Base-by-base conservation (phyloP, 2,797 vertebrate species). In the Bovichtus variegatus region DNA sequence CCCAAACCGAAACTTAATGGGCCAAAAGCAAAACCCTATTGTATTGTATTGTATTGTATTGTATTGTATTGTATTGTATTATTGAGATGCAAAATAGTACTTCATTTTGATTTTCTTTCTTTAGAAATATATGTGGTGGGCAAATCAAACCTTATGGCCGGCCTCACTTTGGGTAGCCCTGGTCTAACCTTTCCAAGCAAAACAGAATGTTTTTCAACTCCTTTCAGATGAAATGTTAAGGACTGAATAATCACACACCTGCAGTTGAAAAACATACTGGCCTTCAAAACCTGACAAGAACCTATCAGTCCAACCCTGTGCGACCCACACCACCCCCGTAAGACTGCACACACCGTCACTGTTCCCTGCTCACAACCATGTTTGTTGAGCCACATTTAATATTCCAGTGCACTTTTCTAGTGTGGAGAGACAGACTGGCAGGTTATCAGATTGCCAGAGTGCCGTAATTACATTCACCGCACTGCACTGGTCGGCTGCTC, bases 391-490 rank as follows among this genome's bases (percentile, higher is more conserved):
- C 80, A 59, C 75, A 81, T 91, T 90, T 91, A 87, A 93, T 93
- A 91, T 92, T 87, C 85, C 76, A 18, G 74, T 79, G 82, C 86
- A 86, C 82, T 91, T 88, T 91, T 72, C 83, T 19, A 7, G 73
- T 71, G 91, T 82, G 89, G 92, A 93, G 88, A 91, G 92, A 91
- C 79, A 67, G 89, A 91, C 83, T 86, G 90, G 87, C 90, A 86
- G 86, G 87, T 93, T 92, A 94, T 93, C 89, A 88, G 91, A 92
- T 92, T 70, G 88, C 89, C 89, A 77, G 87, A 83, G 88, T 80
- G 64, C 78, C 72, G 62, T 94, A 93, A 94, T 94, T 94, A 94
- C 92, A 92, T 92, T 93, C 89, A 87, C 40, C 11, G 50, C 81
- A 70, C 62, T 18, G 58, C 78, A 72, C 84, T 76, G 87, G 81